Evolutionary conservation across 1,140 invertebrate species (phyloP).

Genomic region (Drosophila parvula): DNA sequence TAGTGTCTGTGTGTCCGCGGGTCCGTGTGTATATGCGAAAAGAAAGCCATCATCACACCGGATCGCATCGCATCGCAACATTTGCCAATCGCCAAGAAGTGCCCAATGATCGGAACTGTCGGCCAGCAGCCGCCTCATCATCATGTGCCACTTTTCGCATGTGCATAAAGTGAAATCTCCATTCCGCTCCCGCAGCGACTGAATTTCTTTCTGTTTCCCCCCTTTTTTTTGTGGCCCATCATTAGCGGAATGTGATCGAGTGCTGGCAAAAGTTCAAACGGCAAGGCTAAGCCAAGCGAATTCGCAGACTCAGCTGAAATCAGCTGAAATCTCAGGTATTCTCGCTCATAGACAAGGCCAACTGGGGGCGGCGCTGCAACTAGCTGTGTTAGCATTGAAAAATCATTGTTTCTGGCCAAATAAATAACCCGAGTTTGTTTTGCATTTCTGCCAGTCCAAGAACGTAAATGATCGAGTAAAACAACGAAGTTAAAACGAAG

Average conservation of each 20-base stretch:
- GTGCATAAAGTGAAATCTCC: constrained; percentile 77
- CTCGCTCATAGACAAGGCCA: constrained; percentile 55
- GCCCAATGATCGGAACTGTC: constrained; percentile 74
- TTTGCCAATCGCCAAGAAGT: constrained; percentile 74
- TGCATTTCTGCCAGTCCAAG: constrained; percentile 47
- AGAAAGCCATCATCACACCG: constrained; percentile 62
- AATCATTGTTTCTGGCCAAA: constrained; percentile 34
- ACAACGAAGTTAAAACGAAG: not conserved
- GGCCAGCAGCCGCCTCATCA: constrained; percentile 65
- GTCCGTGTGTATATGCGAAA: constrained; percentile 49
- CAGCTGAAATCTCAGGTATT: constrained; percentile 23
- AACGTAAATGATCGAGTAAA: constrained; percentile 10
- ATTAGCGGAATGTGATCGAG: constrained; percentile 35
- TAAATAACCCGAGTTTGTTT: constrained; percentile 47
- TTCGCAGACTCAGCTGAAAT: constrained; percentile 7
- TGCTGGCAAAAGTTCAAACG: constrained; percentile 47
- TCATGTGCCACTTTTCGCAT: constrained; percentile 80
- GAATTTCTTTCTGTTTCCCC: constrained; percentile 56
- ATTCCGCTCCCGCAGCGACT: constrained; percentile 22
- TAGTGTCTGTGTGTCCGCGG: constrained; percentile 40
- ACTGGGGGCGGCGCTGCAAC: constrained; percentile 44
- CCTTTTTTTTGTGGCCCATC: constrained; percentile 28
- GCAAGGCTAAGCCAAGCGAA: constrained; percentile 33
- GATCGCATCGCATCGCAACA: constrained; percentile 19
- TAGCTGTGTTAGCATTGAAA: constrained; percentile 63